Percentiles rank a stretch among this genome's conserved stretches.
Evolutionary conservation across 2,797 vertebrate genomes (phyloP).

Genomic region (Mergus octosetaceus): DNA sequence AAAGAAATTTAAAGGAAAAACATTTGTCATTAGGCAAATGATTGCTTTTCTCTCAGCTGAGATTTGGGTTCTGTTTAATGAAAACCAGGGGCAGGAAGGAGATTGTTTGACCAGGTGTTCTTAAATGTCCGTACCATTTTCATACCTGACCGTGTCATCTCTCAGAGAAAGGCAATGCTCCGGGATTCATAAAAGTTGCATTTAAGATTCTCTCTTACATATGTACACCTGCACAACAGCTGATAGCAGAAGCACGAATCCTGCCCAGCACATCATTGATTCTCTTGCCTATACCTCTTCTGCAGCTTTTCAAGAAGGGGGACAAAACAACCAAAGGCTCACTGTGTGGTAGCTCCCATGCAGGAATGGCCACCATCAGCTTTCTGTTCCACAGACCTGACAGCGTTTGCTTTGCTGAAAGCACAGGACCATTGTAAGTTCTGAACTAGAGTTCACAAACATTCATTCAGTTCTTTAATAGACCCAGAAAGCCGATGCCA

Average conservation of each 20-base stretch:
- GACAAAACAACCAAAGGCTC: not conserved
- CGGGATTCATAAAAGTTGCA: not conserved
- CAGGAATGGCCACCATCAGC: not conserved
- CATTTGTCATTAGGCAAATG: not conserved
- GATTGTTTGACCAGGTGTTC: not conserved
- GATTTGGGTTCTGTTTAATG: not conserved
- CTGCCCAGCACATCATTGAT: not conserved
- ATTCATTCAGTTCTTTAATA: not conserved
- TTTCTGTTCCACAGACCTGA: not conserved
- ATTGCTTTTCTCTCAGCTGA: not conserved
- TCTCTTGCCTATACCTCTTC: not conserved
- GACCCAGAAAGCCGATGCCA: not conserved
- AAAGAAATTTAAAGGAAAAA: not conserved
- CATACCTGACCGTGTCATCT: not conserved
- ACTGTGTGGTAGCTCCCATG: rapidly evolving
- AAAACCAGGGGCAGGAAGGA: not conserved
- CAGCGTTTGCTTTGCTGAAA: not conserved
- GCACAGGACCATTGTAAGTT: not conserved
- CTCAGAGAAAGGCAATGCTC: not conserved
- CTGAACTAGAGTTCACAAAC: not conserved
- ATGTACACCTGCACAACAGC: not conserved
- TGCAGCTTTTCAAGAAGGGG: not conserved
- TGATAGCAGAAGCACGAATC: not conserved
- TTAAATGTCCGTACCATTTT: not conserved
- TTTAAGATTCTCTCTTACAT: not conserved